phyloP scores from a whole-genome alignment of 2,113 vertebrate genomes.

The Corydoras maculifer region DNA sequence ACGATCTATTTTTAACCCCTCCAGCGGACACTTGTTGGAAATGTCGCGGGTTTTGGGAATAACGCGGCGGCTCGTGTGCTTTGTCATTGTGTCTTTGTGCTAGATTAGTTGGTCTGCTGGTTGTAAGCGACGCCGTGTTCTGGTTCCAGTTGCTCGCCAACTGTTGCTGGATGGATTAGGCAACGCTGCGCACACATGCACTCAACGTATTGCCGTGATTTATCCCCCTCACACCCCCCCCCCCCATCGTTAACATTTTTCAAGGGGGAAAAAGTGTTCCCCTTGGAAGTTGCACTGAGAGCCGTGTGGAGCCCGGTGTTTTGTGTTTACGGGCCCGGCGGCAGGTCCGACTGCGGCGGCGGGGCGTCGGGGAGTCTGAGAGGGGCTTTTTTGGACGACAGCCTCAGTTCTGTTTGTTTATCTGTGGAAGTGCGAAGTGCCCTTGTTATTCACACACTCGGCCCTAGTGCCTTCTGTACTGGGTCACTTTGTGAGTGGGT shows the following conservation, averaged over 20 bases:
- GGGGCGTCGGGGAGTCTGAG: neutral
- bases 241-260: neutral
- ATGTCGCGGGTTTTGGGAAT: neutral
- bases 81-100: no score
- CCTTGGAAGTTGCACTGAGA: no score
- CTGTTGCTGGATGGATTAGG: constrained; percentile 1
- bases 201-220: neutral
- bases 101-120: no score
- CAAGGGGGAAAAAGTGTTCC: no score
- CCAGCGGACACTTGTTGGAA: neutral
- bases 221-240: neutral
- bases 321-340: no score
- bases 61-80: neutral
- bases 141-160: neutral
- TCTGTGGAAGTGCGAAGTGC: neutral
- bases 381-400: constrained; percentile 22
- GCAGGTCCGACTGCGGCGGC: no score
- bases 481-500: no score
- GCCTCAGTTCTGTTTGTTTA: constrained; percentile 33
- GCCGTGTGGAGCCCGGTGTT: no score
- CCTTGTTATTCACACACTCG: neutral
- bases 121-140: no score
- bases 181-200: neutral
- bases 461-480: no score
- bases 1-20: constrained; percentile 21